These are phyloP conservation scores for Cylindroiulus punctatus DNA, from an alignment of 2,888 invertebrate genomes.

Conservation along the genomic window DNA sequence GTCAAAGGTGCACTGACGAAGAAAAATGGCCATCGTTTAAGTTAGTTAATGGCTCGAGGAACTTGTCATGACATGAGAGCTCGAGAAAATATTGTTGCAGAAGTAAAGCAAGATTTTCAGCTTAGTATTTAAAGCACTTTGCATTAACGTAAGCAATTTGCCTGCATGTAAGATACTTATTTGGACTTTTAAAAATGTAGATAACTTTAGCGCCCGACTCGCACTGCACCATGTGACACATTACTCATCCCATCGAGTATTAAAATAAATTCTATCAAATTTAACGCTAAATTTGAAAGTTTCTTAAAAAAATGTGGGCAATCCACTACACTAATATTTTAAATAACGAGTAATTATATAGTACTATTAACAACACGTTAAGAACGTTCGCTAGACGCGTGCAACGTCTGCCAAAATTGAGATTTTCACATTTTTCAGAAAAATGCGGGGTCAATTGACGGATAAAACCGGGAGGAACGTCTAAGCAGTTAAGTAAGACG, in stretches of 20 bases:
- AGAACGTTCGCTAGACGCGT: background rate
- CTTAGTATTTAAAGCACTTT: no score
- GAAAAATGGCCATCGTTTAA: background rate
- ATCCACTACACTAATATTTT: background rate
- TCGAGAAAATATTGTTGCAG: no score
- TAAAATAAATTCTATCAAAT: slow-evolving; percentile 32
- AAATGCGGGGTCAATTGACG: background rate
- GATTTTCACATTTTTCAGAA: background rate
- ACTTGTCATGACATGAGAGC: background rate
- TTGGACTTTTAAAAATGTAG: background rate
- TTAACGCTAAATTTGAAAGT: background rate
- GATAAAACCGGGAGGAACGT: background rate
- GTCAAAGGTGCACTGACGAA: background rate
- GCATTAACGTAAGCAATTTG: no score
- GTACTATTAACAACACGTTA: slow-evolving; percentile 1
- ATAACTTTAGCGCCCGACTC: background rate
- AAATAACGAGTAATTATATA: slow-evolving; percentile 14
- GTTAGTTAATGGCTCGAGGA: background rate
- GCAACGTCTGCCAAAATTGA: background rate
- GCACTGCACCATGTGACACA: background rate
- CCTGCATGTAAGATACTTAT: background rate
- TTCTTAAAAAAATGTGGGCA: background rate
- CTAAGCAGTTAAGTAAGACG: background rate
- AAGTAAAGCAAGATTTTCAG: no score
- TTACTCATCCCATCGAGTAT: slow-evolving; percentile 3